Conservation (phyloP, 2,888 invertebrate genomes). For the Bibio marci region DNA sequence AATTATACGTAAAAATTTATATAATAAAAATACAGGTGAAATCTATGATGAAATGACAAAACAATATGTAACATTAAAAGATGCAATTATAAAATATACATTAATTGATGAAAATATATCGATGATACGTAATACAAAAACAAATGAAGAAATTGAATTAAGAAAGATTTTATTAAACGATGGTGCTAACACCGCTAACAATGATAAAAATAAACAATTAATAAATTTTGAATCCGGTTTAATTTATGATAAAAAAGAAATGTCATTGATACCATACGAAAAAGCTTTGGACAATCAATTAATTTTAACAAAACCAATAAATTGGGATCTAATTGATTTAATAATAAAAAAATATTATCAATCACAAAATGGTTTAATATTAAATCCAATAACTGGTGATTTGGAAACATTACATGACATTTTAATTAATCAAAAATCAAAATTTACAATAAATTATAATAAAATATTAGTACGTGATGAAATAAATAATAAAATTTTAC, state of each 20-base stretch:
- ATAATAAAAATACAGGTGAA: slow-evolving; percentile 49
- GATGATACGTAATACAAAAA: slow-evolving; percentile 59
- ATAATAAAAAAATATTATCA: slow-evolving; percentile 62
- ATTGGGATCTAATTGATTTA: slow-evolving; percentile 54
- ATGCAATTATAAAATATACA: slow-evolving; percentile 46
- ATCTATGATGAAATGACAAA: slow-evolving; percentile 38
- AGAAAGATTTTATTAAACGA: slow-evolving; percentile 61
- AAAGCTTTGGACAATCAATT: slow-evolving; percentile 51
- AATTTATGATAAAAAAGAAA: slow-evolving; percentile 50
- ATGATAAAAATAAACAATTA: slow-evolving; percentile 36
- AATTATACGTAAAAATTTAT: slow-evolving; percentile 49
- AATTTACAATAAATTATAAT: slow-evolving; percentile 38
- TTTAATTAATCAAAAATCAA: slow-evolving; percentile 42
- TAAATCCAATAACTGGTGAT: slow-evolving; percentile 60
- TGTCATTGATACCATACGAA: slow-evolving; percentile 33
- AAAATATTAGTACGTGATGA: slow-evolving; percentile 59
- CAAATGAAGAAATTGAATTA: slow-evolving; percentile 52
- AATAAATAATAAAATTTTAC: slow-evolving; percentile 43
- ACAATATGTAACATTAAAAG: slow-evolving; percentile 16
- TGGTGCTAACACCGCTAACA: too few relatives aligned
- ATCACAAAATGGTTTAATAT: slow-evolving; percentile 51
- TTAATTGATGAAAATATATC: slow-evolving; percentile 61
- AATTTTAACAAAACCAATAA: slow-evolving; percentile 51
- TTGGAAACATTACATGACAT: slow-evolving; percentile 50
- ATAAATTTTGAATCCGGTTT: slow-evolving; percentile 52